Evolutionary conservation across 2,113 vertebrate genomes (phyloP), one percentile per base, ranked within the genome.

Genomic region (Choloepus hoffmanni): DNA sequence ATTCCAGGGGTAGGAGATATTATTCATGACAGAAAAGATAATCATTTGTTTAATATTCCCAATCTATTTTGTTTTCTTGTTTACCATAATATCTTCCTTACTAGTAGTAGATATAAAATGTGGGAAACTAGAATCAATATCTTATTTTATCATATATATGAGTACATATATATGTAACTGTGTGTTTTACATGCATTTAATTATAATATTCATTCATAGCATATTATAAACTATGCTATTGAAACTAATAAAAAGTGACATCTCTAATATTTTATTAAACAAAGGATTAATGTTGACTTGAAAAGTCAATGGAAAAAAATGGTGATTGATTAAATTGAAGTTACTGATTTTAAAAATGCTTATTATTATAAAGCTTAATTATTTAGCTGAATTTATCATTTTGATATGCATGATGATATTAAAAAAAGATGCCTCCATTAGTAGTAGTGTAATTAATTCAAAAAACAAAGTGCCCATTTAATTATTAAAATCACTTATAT

Each of bases 221-320:
- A 26, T 62, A n/a, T 36, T 40, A 70, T 33, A 85, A 85, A n/a
- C 16, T 45, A 50, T 55, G 3, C 7, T 62, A 11, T 63, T 9
- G 33, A 87, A 78, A 36, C 18, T 63, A 77, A 43, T 87, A 33
- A 95, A 55, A 43, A 70, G 0, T 77, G 16, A 60, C 53, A 21
- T 78, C 18, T 53, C 2, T 62, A n/a, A 91, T 53, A 1, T 85
- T 92, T 68, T 81, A 33, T 60, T 85, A 77, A 72, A 84, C 45
- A 72, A 78, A 76, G 45, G 3, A 24, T 23, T 12, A 63, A 70
- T 48, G 5, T 48, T 87, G 33, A 50, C 28, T 90, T 92, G 24
- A 70, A 89, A 74, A 92, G 24, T 78, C 72, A 77, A 36, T 82
- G 79, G 11, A 83, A 40, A 82, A 89, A 94, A 74, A n/a, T 43